phyloP scores from a whole-genome alignment of 2,797 vertebrate genomes.

The Intellagama lesueurii region DNA sequence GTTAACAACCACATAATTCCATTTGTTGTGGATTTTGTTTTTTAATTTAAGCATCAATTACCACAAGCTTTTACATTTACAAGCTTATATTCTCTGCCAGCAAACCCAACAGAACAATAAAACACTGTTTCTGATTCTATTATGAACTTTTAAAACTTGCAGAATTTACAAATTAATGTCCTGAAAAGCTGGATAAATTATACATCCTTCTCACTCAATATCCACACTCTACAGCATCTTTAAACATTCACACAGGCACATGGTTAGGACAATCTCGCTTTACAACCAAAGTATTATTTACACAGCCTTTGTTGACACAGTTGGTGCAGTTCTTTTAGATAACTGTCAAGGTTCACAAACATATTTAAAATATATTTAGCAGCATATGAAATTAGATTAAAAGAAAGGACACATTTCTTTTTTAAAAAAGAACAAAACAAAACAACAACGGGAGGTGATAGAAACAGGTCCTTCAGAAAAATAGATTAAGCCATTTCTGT shows the following conservation, averaged over 20 bases:
- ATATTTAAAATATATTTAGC: conserved; percentile 83
- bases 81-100: conserved; percentile 60
- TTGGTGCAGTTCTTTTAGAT: conserved; percentile 70
- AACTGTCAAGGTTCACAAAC: conserved; percentile 74
- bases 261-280: conserved; percentile 76
- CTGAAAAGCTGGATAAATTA: conserved; percentile 76
- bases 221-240: conserved; percentile 74
- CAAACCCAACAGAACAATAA: conserved; percentile 66
- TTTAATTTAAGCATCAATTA: conserved; percentile 75
- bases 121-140: conserved; percentile 71
- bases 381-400: conserved; percentile 83
- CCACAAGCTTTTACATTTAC: conserved; percentile 73
- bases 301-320: conserved; percentile 76
- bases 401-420: conserved; percentile 65
- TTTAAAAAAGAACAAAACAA: conserved; percentile 49
- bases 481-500: conserved; percentile 75
- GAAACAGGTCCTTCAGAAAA: conserved; percentile 78
- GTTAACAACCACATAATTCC: conserved; percentile 53
- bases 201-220: conserved; percentile 74
- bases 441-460: conserved; percentile 58
- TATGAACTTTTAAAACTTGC: conserved; percentile 73
- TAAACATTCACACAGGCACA: conserved; percentile 82
- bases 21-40: conserved; percentile 62
- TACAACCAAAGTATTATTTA: conserved; percentile 84
- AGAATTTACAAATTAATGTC: conserved; percentile 84